A percentile compares a stretch with the other conserved stretches of the same genome.
Evolutionary conservation across 2,797 vertebrate species (phyloP).

Genomic region (Eulemur coronatus): DNA sequence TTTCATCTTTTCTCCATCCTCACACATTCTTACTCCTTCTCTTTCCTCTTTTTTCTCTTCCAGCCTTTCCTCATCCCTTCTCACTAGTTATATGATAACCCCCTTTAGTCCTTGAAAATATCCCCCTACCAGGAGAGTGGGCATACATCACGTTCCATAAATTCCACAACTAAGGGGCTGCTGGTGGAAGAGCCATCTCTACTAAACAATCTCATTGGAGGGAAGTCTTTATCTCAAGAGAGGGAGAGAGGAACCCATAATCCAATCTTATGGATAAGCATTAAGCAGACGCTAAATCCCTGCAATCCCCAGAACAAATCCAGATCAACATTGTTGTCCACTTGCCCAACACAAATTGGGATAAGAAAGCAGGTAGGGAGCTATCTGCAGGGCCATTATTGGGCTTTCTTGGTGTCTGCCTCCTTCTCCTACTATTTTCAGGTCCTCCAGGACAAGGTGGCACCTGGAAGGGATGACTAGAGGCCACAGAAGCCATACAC

Average conservation of each 20-base stretch:
- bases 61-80: background rate
- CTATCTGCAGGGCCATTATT: background rate
- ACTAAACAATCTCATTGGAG: background rate
- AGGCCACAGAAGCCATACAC: background rate
- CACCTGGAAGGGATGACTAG: background rate
- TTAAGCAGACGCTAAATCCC: slow-evolving; percentile 61
- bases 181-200: background rate
- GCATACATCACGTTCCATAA: background rate
- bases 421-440: background rate
- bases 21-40: background rate
- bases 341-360: slow-evolving; percentile 54
- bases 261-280: slow-evolving; percentile 69
- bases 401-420: background rate
- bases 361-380: slow-evolving; percentile 10
- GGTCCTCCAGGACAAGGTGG: background rate
- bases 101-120: background rate
- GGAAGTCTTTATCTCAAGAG: slow-evolving; percentile 37
- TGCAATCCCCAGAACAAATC: slow-evolving; percentile 71
- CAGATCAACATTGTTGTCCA: slow-evolving; percentile 59
- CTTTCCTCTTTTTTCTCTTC: background rate
- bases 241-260: slow-evolving; percentile 40
- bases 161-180: background rate
- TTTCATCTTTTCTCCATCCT: background rate
- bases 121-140: background rate
- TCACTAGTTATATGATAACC: background rate